Conservation (phyloP, 2,113 vertebrate species). For the Prunella fulvescens region DNA sequence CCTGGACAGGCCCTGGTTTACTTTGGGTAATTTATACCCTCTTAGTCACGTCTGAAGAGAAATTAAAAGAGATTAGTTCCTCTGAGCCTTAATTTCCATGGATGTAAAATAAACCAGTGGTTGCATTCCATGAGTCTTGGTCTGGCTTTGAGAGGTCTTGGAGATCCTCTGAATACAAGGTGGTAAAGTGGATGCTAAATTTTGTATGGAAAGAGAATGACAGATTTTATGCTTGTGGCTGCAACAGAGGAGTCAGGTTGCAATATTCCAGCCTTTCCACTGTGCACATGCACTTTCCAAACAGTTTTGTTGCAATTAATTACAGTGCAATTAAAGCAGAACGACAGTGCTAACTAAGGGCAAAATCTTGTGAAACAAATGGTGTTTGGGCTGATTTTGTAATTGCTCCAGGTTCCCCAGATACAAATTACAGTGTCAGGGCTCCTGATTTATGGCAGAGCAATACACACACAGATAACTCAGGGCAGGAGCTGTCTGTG, state of each 20-base stretch:
- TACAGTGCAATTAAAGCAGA: constrained; percentile 43
- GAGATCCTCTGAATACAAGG: not conserved
- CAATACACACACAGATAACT: not conserved
- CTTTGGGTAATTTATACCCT: not conserved
- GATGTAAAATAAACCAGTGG: not conserved
- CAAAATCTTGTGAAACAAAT: constrained; percentile 35
- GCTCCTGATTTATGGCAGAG: not conserved
- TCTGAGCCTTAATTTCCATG: not conserved
- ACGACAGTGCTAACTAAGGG: constrained; percentile 39
- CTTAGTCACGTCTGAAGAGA: not conserved
- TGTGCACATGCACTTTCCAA: constrained; percentile 23
- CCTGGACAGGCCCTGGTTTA: not conserved
- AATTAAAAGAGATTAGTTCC: not conserved
- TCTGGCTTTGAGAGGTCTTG: not conserved
- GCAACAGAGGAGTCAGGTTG: not conserved
- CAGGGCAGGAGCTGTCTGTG: not conserved
- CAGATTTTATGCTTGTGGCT: not conserved
- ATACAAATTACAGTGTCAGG: constrained; percentile 19
- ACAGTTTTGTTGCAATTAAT: constrained; percentile 66
- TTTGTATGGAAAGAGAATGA: not conserved
- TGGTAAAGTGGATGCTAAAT: not conserved
- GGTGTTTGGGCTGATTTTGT: constrained; percentile 28
- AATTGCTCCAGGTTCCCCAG: constrained; percentile 12
- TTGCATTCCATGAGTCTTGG: not conserved
- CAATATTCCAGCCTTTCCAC: not conserved